phyloP scores from a whole-genome alignment of 2,888 invertebrate genomes.

The Parnassius orleans region DNA sequence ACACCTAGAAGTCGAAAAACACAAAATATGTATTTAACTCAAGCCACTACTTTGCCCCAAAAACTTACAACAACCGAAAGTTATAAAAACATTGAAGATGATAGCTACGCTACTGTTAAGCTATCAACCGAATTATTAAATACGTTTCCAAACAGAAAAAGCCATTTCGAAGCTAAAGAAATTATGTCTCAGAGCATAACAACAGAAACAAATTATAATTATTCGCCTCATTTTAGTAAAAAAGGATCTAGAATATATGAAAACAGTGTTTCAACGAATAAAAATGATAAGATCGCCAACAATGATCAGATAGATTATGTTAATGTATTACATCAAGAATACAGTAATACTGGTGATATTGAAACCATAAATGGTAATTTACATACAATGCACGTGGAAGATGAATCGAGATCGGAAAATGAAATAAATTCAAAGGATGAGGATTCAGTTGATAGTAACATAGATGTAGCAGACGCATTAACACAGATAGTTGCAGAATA shows the following conservation, averaged over 20 bases:
- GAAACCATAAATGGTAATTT: constrained; percentile 3
- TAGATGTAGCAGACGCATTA: constrained; percentile 56
- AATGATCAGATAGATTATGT: background rate
- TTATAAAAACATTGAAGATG: constrained; percentile 3
- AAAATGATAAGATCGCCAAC: background rate
- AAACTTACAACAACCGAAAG: background rate
- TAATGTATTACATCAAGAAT: background rate
- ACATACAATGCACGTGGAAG: constrained; percentile 2
- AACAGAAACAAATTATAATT: background rate
- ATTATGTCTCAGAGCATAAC: background rate
- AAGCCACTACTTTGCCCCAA: background rate
- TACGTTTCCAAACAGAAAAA: constrained; percentile 8
- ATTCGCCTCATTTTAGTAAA: constrained; percentile 7
- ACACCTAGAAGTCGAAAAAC: background rate
- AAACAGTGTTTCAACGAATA: constrained; percentile 32
- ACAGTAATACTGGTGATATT: background rate
- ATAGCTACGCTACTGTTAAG: constrained; percentile 17
- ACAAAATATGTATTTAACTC: background rate
- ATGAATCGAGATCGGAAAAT: background rate
- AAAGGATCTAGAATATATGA: constrained; percentile 31
- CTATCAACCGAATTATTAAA: constrained; percentile 26
- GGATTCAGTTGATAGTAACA: constrained; percentile 28
- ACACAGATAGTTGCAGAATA: constrained; percentile 63
- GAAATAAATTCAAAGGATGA: background rate
- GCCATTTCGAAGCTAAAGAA: constrained; percentile 2